Evolutionary conservation across 2,113 vertebrate genomes (phyloP).

Genomic region (Stigmatopora nigra): DNA sequence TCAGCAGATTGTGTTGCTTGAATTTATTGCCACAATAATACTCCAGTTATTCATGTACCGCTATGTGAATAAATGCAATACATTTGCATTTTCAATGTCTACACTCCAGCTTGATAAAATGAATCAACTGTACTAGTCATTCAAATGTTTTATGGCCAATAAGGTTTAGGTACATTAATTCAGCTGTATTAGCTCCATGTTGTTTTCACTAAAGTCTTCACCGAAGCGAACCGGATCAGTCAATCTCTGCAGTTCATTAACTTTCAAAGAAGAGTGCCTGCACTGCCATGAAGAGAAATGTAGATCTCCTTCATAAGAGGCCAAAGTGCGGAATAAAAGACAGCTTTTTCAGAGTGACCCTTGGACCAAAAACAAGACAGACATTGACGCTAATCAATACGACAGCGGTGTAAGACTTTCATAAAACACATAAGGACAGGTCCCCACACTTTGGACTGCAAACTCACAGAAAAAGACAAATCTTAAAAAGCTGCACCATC

Average conservation of each 20-base stretch:
- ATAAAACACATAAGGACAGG: conserved; percentile 12
- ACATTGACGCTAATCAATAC: conserved; percentile 26
- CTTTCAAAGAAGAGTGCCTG: conserved; percentile 45
- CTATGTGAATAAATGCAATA: neutral
- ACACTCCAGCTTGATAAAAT: neutral
- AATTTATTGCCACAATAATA: neutral
- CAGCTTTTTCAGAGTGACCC: conserved; percentile 16
- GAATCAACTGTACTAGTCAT: neutral
- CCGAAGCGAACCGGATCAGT: conserved; percentile 30
- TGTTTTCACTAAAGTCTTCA: conserved; percentile 13
- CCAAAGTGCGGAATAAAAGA: conserved; percentile 9
- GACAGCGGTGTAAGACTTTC: conserved; percentile 4
- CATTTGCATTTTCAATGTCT: neutral
- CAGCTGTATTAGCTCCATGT: conserved; percentile 15
- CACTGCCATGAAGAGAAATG: conserved; percentile 38
- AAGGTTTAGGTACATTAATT: conserved; percentile 22
- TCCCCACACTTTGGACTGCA: conserved; percentile 18
- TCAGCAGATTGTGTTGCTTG: neutral
- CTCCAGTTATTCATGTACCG: neutral
- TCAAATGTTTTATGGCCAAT: neutral
- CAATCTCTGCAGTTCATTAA: conserved; percentile 56
- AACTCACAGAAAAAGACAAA: neutral
- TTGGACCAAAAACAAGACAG: conserved; percentile 15
- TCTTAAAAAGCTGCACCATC: conserved; percentile 21
- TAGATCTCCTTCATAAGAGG: conserved; percentile 24